phyloP scores from a whole-genome alignment of 2,113 vertebrate genomes.

The Chaetura pelagica region DNA sequence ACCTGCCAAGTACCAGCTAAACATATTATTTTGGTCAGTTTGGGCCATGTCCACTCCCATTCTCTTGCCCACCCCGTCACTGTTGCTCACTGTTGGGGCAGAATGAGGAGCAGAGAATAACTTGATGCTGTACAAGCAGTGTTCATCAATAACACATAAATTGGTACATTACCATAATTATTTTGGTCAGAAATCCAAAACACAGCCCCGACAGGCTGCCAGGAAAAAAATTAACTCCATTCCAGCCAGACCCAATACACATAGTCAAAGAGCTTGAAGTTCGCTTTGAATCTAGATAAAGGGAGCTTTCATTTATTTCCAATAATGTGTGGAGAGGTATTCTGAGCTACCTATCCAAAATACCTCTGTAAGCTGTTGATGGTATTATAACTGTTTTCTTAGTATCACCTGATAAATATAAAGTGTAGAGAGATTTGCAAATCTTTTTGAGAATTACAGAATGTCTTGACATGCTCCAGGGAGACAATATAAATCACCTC shows the following conservation, averaged over 20 bases:
- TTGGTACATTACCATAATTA: background rate
- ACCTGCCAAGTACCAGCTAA: background rate
- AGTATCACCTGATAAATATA: background rate
- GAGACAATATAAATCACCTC: background rate
- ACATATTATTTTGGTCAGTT: background rate
- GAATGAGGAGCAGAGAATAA: background rate
- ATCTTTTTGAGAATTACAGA: background rate
- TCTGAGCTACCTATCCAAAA: background rate
- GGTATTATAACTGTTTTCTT: background rate
- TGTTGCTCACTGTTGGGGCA: background rate
- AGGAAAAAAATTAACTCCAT: background rate
- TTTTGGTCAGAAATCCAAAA: background rate
- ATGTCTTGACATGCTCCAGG: background rate
- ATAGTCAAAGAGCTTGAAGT: background rate
- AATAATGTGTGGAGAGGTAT: background rate
- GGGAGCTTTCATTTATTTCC: background rate
- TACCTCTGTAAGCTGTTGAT: background rate
- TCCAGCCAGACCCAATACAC: background rate
- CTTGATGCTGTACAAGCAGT: background rate
- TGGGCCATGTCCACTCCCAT: accelerated
- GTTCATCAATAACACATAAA: background rate
- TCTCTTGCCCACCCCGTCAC: background rate
- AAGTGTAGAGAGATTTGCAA: background rate
- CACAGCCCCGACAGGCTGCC: background rate
- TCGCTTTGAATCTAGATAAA: background rate